Conservation (phyloP, 2,888 invertebrate species). For the Calameuta pallipes region DNA sequence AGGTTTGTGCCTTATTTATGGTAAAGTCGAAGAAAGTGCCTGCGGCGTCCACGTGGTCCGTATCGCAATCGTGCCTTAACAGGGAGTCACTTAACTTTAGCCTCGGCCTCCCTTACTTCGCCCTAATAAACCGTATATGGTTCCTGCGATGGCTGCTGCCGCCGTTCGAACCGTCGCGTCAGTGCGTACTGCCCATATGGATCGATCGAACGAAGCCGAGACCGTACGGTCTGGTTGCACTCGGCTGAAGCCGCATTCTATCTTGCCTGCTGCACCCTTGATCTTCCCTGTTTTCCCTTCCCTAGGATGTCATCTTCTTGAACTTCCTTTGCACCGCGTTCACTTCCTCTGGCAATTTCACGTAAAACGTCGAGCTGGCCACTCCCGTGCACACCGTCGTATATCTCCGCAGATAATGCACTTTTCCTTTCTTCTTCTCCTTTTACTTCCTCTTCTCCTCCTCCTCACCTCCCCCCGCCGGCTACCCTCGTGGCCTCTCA, state of each 20-base stretch:
- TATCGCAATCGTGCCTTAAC: constrained; percentile 41
- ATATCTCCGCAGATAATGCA: constrained; percentile 41
- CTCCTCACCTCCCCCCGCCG: background rate
- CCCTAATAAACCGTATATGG: constrained; percentile 27
- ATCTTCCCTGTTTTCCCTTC: background rate
- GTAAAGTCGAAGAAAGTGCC: constrained; percentile 27
- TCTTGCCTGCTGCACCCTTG: background rate
- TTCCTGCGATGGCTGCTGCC: background rate
- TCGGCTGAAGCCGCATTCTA: background rate
- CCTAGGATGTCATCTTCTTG: too few relatives aligned
- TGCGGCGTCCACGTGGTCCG: constrained; percentile 36
- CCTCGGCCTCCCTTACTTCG: constrained; percentile 45
- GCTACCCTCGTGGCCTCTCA: constrained; percentile 33
- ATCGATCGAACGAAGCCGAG: background rate
- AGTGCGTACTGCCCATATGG: background rate
- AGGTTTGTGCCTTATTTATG: constrained; percentile 39
- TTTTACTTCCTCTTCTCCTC: background rate
- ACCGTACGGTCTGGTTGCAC: too few relatives aligned
- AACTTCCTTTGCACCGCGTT: too few relatives aligned
- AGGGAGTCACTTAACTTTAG: constrained; percentile 43
- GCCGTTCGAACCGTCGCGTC: background rate
- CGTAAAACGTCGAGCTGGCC: background rate
- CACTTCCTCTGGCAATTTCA: background rate
- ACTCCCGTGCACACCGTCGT: background rate
- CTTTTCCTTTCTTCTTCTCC: constrained; percentile 23